phyloP scores from a whole-genome alignment of 1,140 invertebrate species.

The Zaprionus tsacasi region DNA sequence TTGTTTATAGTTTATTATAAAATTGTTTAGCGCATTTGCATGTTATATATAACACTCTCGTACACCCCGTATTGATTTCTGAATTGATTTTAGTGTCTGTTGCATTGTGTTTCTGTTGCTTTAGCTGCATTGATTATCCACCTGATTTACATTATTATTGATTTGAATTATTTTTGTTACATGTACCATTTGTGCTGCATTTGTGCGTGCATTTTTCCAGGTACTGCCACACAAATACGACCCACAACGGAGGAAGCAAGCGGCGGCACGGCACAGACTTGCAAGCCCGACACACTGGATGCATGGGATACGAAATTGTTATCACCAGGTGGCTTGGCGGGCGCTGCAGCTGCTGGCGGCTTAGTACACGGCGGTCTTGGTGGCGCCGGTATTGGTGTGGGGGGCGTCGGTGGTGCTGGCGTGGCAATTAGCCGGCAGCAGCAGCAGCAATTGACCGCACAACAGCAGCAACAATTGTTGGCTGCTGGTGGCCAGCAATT shows the following conservation, averaged over 20 bases:
- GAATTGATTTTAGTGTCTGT: conserved; percentile 17
- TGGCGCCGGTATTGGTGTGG: conserved; percentile 27
- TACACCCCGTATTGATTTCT: conserved; percentile 9
- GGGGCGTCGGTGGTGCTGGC: conserved; percentile 16
- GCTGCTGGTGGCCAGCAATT: conserved; percentile 43
- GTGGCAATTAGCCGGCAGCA: conserved; percentile 33
- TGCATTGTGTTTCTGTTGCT: conserved; percentile 44
- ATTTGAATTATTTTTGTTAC: conserved; percentile 50
- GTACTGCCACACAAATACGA: conserved; percentile 73
- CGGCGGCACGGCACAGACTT: conserved; percentile 43
- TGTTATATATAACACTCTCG: conserved; percentile 21
- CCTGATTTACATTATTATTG: conserved; percentile 21
- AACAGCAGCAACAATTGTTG: conserved; percentile 55
- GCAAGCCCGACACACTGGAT: conserved; percentile 55
- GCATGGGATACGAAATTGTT: conserved; percentile 46
- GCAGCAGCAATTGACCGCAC: conserved; percentile 35
- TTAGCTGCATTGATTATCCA: conserved; percentile 23
- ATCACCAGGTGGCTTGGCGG: conserved; percentile 25
- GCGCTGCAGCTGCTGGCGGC: conserved; percentile 42
- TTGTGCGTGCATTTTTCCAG: conserved; percentile 49
- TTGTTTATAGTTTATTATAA: conserved; percentile 8
- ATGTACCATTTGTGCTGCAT: conserved; percentile 50
- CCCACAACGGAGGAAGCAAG: conserved; percentile 62
- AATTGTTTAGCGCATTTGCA: conserved; percentile 1
- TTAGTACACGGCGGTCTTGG: conserved; percentile 30